A percentile compares a stretch with the other conserved stretches of the same genome.
Conservation (phyloP, 2,888 invertebrate genomes). For the Parnassius mnemosyne region DNA sequence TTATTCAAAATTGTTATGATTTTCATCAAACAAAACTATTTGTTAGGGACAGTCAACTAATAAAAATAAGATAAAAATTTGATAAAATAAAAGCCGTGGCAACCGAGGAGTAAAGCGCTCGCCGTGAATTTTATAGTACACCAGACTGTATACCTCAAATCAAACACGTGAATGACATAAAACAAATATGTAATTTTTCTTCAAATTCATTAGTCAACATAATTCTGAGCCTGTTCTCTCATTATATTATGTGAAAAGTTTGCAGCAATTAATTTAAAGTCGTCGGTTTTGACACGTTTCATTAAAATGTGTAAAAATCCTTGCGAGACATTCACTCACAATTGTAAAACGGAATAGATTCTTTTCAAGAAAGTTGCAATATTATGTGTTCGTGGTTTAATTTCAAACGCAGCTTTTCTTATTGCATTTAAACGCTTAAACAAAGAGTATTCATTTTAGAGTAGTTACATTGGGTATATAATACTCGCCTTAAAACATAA, state of each 20-base stretch:
- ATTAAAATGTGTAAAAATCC: conserved; percentile 13
- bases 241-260: conserved; percentile 16
- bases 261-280: conserved; percentile 16
- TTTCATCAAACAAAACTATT: no score
- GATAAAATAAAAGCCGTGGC: no score
- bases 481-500: no score
- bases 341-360: conserved; percentile 10
- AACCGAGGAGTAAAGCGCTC: no score
- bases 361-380: conserved; percentile 13
- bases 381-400: background rate
- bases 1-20: no score
- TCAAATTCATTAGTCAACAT: conserved; percentile 56
- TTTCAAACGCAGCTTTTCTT: background rate
- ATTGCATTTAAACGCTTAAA: background rate
- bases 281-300: conserved; percentile 22
- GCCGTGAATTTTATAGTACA: no score
- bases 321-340: conserved; percentile 18
- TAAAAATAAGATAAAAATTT: no score
- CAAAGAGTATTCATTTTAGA: no score
- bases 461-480: no score
- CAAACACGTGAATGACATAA: no score
- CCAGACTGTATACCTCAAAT: no score
- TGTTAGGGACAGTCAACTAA: no score
- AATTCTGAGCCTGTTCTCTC: conserved; percentile 15
- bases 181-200: conserved; percentile 45